Evolutionary conservation across 1,140 invertebrate genomes (phyloP), one percentile per base, ranked within the genome.

Genomic region (Euura lappo): DNA sequence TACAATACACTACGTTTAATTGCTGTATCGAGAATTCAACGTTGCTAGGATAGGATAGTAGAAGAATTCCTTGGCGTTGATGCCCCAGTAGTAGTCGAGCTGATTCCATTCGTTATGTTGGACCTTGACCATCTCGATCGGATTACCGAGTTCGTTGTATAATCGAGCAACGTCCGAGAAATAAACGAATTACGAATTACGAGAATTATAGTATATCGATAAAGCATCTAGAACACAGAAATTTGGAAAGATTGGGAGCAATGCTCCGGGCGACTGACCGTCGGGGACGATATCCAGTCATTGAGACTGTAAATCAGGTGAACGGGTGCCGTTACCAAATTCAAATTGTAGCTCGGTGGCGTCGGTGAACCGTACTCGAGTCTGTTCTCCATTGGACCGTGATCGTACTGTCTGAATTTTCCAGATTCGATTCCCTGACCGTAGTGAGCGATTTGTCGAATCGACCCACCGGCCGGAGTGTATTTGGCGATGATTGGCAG

Each of bases 391-490:
- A 77, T 67, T 46, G 45, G 73, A 13, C 89, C 90, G 79, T 87
- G 90, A 72, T 91, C 86, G 69, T 87, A 91, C 45, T 91, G 89
- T 46, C 89, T 84, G 79, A 92, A 93, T 60, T 89, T 82, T 2
- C 89, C 89, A 42, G 88, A 89, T 45, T 85, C 85, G 75, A 93
- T 90, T 10, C 90, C 87, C 84, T 95, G 93, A 1, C 90, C 92
- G 77, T 92, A 94, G 78, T 95, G 93, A 2, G 93, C 87, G 11
- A 97, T 79, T 78, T 95, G 95, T 81, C 91, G 91, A 0, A 91
- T 91, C 0, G 95, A 94, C 0, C 95, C 90, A 5, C 95, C 95
- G 1, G 95, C 94, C 3, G 96, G 96, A 3, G 91, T 91, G 82
- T 97, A 94, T 10, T 91, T 90, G 4, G 94, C 83, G 78, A 95